Conservation (phyloP, 2,888 invertebrate genomes). For the Eilema caniola region DNA sequence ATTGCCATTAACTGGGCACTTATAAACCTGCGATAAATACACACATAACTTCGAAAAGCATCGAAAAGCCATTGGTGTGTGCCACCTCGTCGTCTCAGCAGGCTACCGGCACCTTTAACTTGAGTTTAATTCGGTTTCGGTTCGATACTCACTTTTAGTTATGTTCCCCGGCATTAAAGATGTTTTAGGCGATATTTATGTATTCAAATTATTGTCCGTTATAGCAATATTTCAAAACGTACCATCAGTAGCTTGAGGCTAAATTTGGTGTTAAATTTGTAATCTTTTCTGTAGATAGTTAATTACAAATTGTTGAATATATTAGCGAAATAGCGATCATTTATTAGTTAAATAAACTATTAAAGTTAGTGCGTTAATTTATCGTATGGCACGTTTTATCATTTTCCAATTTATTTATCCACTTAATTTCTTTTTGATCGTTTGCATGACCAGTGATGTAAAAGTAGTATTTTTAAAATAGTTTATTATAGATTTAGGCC, state of each 20-base stretch:
- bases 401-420: constrained; percentile 3
- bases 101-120: too few species aligned
- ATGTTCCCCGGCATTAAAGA: background rate
- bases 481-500: background rate
- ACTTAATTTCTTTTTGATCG: constrained; percentile 10
- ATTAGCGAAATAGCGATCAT: constrained; percentile 33
- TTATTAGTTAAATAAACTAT: constrained; percentile 37
- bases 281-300: constrained; percentile 23
- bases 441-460: background rate
- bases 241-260: constrained; percentile 23
- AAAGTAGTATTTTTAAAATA: background rate
- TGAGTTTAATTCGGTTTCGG: too few species aligned
- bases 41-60: too few species aligned
- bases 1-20: too few species aligned
- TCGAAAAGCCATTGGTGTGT: too few species aligned
- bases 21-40: too few species aligned
- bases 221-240: constrained; percentile 5
- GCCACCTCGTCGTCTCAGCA: too few species aligned
- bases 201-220: background rate
- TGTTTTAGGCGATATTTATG: background rate
- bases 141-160: too few species aligned
- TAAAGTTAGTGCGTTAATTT: constrained; percentile 29
- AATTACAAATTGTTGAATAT: constrained; percentile 44
- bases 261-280: constrained; percentile 27
- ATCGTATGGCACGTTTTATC: constrained; percentile 14